These are phyloP conservation scores for Helobdella robusta DNA, from an alignment of 2,888 invertebrate genomes.

Conservation along the genomic window DNA sequence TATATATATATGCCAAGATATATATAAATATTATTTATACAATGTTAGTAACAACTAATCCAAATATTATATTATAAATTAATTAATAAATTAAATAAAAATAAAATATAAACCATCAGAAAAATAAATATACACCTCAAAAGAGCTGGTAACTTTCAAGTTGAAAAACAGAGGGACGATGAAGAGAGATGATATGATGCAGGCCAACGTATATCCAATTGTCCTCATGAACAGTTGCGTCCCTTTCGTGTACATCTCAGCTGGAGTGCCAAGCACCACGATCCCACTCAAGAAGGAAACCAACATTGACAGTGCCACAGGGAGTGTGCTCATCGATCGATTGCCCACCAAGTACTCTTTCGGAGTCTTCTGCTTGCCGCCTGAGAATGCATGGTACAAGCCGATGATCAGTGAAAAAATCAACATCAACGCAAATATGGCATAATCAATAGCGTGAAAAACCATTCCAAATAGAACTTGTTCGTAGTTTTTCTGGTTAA, in stretches of 20 bases:
- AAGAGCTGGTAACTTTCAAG: constrained; percentile 35
- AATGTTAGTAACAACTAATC: no score
- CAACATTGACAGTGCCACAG: constrained; percentile 35
- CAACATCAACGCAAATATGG: constrained; percentile 29
- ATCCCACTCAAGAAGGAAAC: constrained; percentile 36
- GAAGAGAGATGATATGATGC: constrained; percentile 32
- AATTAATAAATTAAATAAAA: no score
- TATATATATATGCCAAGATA: no score
- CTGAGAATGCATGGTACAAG: constrained; percentile 34
- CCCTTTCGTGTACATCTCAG: constrained; percentile 36
- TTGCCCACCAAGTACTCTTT: constrained; percentile 33
- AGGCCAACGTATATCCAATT: constrained; percentile 34
- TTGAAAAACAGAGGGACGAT: constrained; percentile 35
- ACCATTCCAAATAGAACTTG: no score
- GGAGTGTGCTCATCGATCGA: constrained; percentile 32
- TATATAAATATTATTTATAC: no score
- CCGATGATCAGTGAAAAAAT: constrained; percentile 31
- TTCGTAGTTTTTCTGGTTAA: no score
- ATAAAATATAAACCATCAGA: neutral
- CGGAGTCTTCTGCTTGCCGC: constrained; percentile 33
- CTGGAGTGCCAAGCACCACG: constrained; percentile 34
- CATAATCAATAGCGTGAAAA: constrained; percentile 31
- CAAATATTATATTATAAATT: no score
- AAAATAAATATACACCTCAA: constrained; percentile 32
- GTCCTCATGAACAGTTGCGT: constrained; percentile 34